Evolutionary conservation across 2,888 invertebrate genomes (phyloP), one percentile per base, ranked within the genome.

Genomic region (Trichacis sp.): DNA sequence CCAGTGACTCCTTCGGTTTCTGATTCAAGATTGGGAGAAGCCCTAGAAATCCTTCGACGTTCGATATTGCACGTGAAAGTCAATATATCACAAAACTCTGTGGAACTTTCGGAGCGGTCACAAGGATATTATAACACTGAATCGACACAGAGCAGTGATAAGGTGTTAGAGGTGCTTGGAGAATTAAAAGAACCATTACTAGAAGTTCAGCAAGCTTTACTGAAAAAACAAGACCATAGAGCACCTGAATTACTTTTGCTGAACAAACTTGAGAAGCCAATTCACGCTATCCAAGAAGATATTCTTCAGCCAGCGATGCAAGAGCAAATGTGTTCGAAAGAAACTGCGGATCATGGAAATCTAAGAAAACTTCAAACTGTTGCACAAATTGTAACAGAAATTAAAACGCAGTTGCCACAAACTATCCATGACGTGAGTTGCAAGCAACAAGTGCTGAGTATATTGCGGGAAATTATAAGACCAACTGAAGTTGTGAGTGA

Each of bases 241-340:
- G 69, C 71, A 17, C 67, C 70, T 2, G 79, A 80, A 50, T 58
- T 80, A 5, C 52, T 73, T 4, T 73, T 80, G 17, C 30, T 80
- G 20, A 76, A 74, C 49, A 73, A 73, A 5, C 55, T 80, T 1
- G 68, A 62, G 14, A 67, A 73, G 18, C 74, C 78, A 0, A 64
- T 79, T 15, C 53, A 66, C 9, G 64, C 55, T 1, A 76, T 79
- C 47, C 74, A 76, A 43, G 57, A 62, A 2, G 68, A 71, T 15
- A 49, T 76, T 12, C 65, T 76, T 18, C 65, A 67, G 8, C 54
- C 58, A n/a, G 51, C 69, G 11, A 48, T 74, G 1, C 56, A 74
- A 38, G 71, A 64, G 0, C 60, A 61, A 51, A 49, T 62, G 0
- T 47, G 53, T 24, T 63, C 54, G 17, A 12, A 68, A 0, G 60